Evolutionary conservation across 2,888 invertebrate species (phyloP).

Genomic region (Cordilura impudica): DNA sequence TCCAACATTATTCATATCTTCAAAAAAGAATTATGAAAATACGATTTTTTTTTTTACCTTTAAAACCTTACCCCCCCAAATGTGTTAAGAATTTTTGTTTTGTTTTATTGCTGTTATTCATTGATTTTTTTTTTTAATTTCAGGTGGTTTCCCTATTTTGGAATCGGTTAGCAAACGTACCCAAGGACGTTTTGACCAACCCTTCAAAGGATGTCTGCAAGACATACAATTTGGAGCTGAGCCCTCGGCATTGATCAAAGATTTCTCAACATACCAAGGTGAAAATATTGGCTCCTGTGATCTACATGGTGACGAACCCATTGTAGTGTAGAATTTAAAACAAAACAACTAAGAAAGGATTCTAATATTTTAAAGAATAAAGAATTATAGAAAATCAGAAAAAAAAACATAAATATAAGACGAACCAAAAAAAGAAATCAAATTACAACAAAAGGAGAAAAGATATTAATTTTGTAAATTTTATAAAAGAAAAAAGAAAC

Average conservation of each 20-base stretch:
- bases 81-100: too few relatives aligned
- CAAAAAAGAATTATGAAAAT: too few relatives aligned
- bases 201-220: slow-evolving; percentile 82
- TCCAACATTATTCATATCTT: too few relatives aligned
- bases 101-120: slow-evolving; percentile 7
- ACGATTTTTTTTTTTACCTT: too few relatives aligned
- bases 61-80: too few relatives aligned
- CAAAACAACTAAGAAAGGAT: slow-evolving; percentile 62
- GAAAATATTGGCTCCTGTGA: slow-evolving; percentile 81
- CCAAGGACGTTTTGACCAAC: slow-evolving; percentile 79
- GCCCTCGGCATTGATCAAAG: slow-evolving; percentile 76
- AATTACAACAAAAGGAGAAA: slow-evolving; percentile 26
- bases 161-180: slow-evolving; percentile 77
- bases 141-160: slow-evolving; percentile 81
- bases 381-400: slow-evolving; percentile 54
- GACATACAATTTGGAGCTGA: slow-evolving; percentile 79
- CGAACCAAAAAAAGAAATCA: slow-evolving; percentile 48
- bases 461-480: slow-evolving; percentile 57
- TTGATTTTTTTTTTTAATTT: slow-evolving; percentile 31
- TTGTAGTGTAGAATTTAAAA: slow-evolving; percentile 73
- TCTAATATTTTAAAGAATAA: slow-evolving; percentile 23
- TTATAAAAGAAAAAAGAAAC: slow-evolving; percentile 52
- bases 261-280: slow-evolving; percentile 81
- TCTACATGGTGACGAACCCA: slow-evolving; percentile 77
- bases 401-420: slow-evolving; percentile 42